These are phyloP conservation scores for Lordiphosa collinella DNA, from an alignment of 1,140 invertebrate species.

Conservation along the genomic window DNA sequence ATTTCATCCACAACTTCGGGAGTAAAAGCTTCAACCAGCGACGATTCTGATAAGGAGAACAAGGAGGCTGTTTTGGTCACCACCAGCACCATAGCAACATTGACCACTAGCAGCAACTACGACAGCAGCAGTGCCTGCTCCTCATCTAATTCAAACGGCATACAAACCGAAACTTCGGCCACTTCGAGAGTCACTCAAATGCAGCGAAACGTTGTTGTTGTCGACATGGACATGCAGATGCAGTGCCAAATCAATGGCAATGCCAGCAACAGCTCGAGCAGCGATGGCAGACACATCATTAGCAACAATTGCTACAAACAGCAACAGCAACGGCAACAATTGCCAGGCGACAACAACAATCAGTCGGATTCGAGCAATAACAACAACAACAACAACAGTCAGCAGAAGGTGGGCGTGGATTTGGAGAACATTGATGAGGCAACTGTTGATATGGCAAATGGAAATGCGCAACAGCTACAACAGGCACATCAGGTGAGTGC, in stretches of 20 bases:
- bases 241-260: constrained; percentile 63
- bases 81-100: constrained; percentile 23
- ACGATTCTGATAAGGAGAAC: constrained; percentile 79
- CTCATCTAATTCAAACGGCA: constrained; percentile 66
- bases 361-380: constrained; percentile 29
- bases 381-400: constrained; percentile 33
- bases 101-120: constrained; percentile 46
- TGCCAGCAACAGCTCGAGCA: constrained; percentile 33
- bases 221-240: constrained; percentile 50
- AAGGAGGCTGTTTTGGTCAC: constrained; percentile 52
- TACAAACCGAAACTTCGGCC: constrained; percentile 62
- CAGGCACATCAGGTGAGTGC: constrained; percentile 44
- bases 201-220: constrained; percentile 33
- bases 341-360: constrained; percentile 34
- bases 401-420: constrained; percentile 23
- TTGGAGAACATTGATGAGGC: constrained; percentile 48
- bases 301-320: constrained; percentile 66
- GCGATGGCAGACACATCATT: constrained; percentile 57
- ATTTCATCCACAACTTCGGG: constrained; percentile 59
- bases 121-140: constrained; percentile 66
- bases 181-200: constrained; percentile 64
- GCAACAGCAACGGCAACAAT: constrained; percentile 28
- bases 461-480: constrained; percentile 39
- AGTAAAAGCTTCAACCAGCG: constrained; percentile 32
- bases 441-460: constrained; percentile 61